Evolutionary conservation across 2,888 invertebrate species (phyloP).

Genomic region (Heliothis peltigera): DNA sequence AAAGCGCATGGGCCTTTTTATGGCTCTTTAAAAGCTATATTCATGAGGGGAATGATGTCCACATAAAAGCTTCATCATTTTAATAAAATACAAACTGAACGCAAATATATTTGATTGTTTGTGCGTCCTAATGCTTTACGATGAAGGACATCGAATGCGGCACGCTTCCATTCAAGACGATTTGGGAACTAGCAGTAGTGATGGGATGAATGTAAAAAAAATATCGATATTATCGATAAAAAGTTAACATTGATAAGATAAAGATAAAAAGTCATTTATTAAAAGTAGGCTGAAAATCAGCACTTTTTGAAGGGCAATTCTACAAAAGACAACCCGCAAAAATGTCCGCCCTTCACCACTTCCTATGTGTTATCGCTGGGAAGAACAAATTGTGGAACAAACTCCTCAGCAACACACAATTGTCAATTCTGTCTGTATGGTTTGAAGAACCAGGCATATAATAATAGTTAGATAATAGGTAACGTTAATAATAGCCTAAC

Average conservation of each 20-base stretch:
- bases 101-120: constrained; percentile 11
- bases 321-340: too few species aligned
- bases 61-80: constrained; percentile 44
- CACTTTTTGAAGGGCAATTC: too few species aligned
- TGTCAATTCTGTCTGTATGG: too few species aligned
- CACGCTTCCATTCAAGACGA: constrained; percentile 56
- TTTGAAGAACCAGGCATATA: too few species aligned
- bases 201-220: constrained; percentile 18
- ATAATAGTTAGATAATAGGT: too few species aligned
- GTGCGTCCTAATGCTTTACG: constrained; percentile 41
- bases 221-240: constrained; percentile 20
- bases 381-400: too few species aligned
- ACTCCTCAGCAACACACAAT: too few species aligned
- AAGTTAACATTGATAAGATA: background rate
- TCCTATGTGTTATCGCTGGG: too few species aligned
- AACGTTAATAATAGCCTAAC: too few species aligned
- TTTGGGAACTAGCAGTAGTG: constrained; percentile 34
- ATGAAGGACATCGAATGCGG: constrained; percentile 49
- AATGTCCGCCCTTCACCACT: too few species aligned
- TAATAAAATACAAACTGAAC: constrained; percentile 31
- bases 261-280: too few species aligned
- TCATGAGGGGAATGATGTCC: constrained; percentile 31
- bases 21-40: constrained; percentile 34
- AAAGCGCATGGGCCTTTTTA: constrained; percentile 31
- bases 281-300: too few species aligned